A percentile compares a stretch with the other conserved stretches of the same genome.
Evolutionary conservation across 2,888 invertebrate species (phyloP).

Genomic region (Netelia melanura): DNA sequence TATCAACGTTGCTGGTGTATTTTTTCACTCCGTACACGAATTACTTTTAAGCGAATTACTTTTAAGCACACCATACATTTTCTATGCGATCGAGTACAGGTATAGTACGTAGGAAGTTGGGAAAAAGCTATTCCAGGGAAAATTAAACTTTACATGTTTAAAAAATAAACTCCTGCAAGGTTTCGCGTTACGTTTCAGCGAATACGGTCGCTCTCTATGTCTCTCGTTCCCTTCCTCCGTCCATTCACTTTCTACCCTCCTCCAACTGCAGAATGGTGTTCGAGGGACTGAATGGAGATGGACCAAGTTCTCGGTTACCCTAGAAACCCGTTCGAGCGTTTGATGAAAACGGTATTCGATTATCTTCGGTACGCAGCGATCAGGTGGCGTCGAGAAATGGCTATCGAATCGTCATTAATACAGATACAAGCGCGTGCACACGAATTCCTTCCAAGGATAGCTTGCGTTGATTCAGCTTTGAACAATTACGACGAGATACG

Average conservation of each 20-base stretch:
- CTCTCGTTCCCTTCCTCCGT: neutral
- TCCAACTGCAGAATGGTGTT: neutral
- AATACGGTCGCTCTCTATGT: neutral
- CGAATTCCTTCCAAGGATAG: conserved; percentile 21
- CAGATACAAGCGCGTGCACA: conserved; percentile 10
- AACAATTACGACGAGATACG: conserved; percentile 3
- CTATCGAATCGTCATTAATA: conserved; percentile 51
- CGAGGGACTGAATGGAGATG: neutral
- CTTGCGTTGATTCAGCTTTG: neutral
- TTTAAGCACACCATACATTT: conserved; percentile 25
- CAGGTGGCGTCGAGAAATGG: conserved; percentile 61
- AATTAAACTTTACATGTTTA: conserved; percentile 45
- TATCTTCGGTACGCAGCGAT: conserved; percentile 63
- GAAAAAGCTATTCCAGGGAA: conserved; percentile 39
- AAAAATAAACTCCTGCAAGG: conserved; percentile 30
- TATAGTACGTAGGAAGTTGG: neutral
- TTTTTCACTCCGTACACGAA: conserved; percentile 2
- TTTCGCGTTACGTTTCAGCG: neutral
- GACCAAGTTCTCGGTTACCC: conserved; percentile 51
- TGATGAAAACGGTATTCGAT: conserved; percentile 67
- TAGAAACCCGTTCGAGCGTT: conserved; percentile 63
- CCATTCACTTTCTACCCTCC: conserved; percentile 24
- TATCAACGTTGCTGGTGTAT: neutral
- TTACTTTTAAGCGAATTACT: conserved; percentile 20
- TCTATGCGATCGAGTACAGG: neutral